phyloP scores from a whole-genome alignment of 2,113 vertebrate species.

The Muscicapa adusta region DNA sequence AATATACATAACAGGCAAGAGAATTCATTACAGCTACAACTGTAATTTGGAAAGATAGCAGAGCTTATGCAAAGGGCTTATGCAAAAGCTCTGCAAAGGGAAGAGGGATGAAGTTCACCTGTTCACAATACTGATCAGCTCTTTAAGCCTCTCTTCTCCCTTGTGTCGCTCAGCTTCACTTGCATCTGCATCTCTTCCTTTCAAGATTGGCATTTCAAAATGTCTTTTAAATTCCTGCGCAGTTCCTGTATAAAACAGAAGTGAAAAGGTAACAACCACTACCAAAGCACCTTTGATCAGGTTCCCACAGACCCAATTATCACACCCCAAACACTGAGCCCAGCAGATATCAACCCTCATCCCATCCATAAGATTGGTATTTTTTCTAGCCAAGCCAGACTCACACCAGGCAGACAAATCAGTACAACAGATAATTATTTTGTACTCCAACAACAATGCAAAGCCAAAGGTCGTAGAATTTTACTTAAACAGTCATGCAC shows the following conservation, averaged over 20 bases:
- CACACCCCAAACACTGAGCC: neutral
- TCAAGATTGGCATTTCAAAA: conserved; percentile 94
- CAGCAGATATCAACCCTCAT: neutral
- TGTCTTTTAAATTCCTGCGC: conserved; percentile 94
- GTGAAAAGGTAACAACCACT: neutral
- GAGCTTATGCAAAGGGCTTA: neutral
- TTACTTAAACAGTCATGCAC: neutral
- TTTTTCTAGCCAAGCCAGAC: neutral
- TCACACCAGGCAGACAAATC: neutral
- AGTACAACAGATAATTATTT: neutral
- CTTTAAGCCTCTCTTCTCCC: conserved; percentile 90
- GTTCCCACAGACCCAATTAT: neutral
- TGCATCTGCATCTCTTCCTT: conserved; percentile 90
- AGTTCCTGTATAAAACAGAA: conserved; percentile 77
- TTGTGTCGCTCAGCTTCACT: conserved; percentile 80
- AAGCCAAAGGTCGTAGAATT: neutral
- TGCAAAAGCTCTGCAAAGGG: neutral
- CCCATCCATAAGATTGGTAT: neutral
- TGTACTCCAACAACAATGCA: neutral
- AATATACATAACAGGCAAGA: neutral
- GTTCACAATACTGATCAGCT: conserved; percentile 92
- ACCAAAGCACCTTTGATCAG: neutral
- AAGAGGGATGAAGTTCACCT: conserved; percentile 71
- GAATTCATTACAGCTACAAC: neutral
- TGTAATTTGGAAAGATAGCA: neutral